Evolutionary conservation across 92 coral and sea anemone species (phyloP).

Genomic region (Palythoa grandis): DNA sequence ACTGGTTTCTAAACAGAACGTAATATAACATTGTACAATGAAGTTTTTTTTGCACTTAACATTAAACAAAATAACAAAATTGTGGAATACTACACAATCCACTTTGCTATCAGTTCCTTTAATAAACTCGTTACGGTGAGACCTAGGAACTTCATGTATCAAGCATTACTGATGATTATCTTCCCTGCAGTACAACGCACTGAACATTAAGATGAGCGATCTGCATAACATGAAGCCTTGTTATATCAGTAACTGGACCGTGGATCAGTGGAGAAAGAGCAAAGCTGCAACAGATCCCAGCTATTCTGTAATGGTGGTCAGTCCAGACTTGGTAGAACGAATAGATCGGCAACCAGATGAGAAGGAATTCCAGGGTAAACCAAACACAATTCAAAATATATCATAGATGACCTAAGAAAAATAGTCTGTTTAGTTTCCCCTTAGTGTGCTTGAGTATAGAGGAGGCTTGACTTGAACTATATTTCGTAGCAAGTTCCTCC

Average conservation of each 20-base stretch:
- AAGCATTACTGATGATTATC: neutral
- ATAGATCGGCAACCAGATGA: slow-evolving; percentile 34
- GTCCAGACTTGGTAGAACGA: slow-evolving; percentile 38
- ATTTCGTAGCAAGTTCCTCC: no score
- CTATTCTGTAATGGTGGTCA: slow-evolving; percentile 39
- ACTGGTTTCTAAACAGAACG: no score
- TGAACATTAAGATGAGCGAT: slow-evolving; percentile 39
- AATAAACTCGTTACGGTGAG: no score
- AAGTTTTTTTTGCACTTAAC: no score
- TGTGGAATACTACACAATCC: no score
- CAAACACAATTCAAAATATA: neutral
- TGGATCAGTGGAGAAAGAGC: slow-evolving; percentile 49
- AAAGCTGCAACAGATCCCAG: slow-evolving; percentile 2
- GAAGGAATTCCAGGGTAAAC: slow-evolving; percentile 17
- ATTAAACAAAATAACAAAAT: no score
- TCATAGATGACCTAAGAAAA: no score
- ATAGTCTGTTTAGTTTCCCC: neutral
- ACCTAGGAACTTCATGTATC: no score
- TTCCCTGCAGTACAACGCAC: slow-evolving; percentile 23
- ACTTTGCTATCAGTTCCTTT: no score
- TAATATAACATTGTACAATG: no score
- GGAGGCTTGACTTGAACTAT: no score
- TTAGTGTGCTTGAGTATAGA: no score
- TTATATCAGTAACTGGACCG: slow-evolving; percentile 50
- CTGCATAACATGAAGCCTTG: slow-evolving; percentile 44